Base-by-base conservation (phyloP, 2,888 invertebrate species). In the Ypsolopha scabrella region DNA sequence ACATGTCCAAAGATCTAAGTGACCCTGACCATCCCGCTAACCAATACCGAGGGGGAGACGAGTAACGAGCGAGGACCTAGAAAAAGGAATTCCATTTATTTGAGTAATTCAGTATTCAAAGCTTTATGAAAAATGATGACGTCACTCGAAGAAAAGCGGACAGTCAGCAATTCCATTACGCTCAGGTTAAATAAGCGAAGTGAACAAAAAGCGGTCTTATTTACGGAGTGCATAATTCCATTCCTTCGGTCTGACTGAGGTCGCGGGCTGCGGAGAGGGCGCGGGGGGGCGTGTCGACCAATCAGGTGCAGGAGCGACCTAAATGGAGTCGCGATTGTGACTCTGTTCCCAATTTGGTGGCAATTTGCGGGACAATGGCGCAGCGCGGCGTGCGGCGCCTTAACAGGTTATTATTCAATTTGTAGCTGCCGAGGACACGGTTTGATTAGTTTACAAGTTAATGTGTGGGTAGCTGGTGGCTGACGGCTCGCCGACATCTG, bases 321-420 rank as follows among this genome's bases (percentile, higher is more conserved):
- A 75, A 82, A 79, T 78, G 69, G 80, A 77, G 72, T 73, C 72
- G 73, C 54, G 74, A 72, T 70, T 69, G 70, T 70, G 67, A 65
- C 67, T 72, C 76, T 75, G 79, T 68, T 75, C 74, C 67, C 82
- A 83, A 82, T 83, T 81, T 83, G 77, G 72, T 72, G 72, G 74
- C 80, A 85, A 82, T 82, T 81, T 83, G 72, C 66, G 68, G 70
- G 65, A 85, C 83, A 83, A 85, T 76, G 77, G 63, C 68, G 68
- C 64, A 73, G 65, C 68, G 58, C 61, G 61, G 57, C 64, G 61
- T 54, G 54, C 54, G 51, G 61, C 66, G 72, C 67, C 68, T 70
- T 79, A 80, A 79, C 81, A 79, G 73, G 75, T 79, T 78, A 76
- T 83, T 83, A 83, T 77, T 76, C 80, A 80, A 80, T 81, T 75